A percentile compares a stretch with the other conserved stretches of the same genome.
Conservation (phyloP, 2,888 invertebrate genomes). For the Ashinkailepas kermadecensis region DNA sequence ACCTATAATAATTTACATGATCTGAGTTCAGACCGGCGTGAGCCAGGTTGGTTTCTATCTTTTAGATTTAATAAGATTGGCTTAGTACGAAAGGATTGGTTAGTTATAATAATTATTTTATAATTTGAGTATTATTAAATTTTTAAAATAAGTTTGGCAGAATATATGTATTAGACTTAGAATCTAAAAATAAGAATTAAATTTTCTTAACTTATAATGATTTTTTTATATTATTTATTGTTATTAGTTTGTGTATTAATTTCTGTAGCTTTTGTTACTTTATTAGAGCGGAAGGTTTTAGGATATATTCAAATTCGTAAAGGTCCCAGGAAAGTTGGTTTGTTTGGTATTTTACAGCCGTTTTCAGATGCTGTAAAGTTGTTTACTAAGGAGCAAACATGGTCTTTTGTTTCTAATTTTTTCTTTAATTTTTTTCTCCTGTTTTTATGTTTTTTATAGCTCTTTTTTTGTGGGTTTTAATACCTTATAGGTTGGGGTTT, state of each 20-base stretch:
- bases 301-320: conserved; percentile 65
- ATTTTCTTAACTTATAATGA: conserved; percentile 45
- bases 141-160: conserved; percentile 58
- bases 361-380: conserved; percentile 64
- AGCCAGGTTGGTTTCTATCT: conserved; percentile 82
- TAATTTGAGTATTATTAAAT: conserved; percentile 63
- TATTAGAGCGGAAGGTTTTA: conserved; percentile 62
- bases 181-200: conserved; percentile 52
- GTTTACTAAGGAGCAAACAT: conserved; percentile 58
- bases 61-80: conserved; percentile 36
- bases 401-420: conserved; percentile 54
- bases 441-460: conserved; percentile 53
- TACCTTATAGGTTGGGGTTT: no score
- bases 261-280: conserved; percentile 61
- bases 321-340: conserved; percentile 62
- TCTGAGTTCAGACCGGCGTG: conserved; percentile 79
- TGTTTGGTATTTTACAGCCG: conserved; percentile 57
- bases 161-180: conserved; percentile 62
- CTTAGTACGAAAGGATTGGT: conserved; percentile 41
- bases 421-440: conserved; percentile 48
- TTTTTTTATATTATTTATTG: conserved; percentile 33
- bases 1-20: conserved; percentile 76
- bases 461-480: no score
- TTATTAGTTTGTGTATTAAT: conserved; percentile 55
- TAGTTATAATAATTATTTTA: conserved; percentile 49